phyloP scores from a whole-genome alignment of 2,797 vertebrate species.

The Anabacerthia variegaticeps region DNA sequence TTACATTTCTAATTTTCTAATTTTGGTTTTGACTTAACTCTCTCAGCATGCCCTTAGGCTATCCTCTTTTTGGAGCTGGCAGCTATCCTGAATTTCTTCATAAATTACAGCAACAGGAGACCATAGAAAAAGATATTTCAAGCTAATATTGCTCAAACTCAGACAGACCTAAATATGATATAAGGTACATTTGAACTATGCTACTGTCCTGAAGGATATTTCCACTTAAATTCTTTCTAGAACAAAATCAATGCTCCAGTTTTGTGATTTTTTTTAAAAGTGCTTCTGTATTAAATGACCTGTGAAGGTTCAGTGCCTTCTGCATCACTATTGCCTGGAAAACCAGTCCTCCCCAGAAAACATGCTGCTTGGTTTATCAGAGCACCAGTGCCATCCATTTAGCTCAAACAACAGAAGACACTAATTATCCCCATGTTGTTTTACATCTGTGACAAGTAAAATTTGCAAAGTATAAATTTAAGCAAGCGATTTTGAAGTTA shows the following conservation, averaged over 20 bases:
- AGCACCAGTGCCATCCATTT: neutral
- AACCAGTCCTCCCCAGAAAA: neutral
- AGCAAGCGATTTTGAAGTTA: neutral
- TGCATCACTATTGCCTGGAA: neutral
- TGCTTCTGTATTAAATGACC: neutral
- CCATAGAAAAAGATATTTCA: neutral
- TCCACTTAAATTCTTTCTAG: neutral
- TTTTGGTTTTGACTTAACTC: neutral
- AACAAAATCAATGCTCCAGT: neutral
- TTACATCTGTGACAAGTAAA: neutral
- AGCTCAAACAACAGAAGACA: neutral
- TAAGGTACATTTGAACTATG: neutral
- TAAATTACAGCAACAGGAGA: neutral
- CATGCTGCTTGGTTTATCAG: fast-evolving
- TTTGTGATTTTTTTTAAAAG: neutral
- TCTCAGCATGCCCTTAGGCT: neutral
- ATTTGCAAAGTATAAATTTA: neutral
- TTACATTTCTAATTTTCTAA: neutral
- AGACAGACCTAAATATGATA: neutral
- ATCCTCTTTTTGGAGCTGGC: neutral
- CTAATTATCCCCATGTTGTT: neutral
- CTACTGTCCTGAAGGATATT: neutral
- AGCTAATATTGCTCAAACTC: neutral
- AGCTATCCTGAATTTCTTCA: neutral
- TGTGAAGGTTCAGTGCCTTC: neutral